Evolutionary conservation across 2,797 vertebrate species (phyloP).

Genomic region (Pipistrellus kuhlii): DNA sequence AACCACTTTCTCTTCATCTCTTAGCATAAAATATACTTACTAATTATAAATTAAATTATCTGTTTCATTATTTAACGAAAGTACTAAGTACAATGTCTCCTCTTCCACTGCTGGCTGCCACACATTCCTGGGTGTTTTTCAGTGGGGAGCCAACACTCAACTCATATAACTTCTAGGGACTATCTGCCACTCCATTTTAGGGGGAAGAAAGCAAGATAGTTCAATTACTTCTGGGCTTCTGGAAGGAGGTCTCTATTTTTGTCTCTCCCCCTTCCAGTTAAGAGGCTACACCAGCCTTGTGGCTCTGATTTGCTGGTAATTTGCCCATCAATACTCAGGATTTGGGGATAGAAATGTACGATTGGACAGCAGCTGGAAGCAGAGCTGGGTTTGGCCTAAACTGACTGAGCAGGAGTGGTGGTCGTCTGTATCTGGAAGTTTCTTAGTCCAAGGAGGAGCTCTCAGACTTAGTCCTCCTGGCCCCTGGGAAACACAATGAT

Average conservation of each 20-base stretch:
- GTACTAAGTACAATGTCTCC: not conserved
- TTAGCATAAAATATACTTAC: not conserved
- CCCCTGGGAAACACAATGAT: not conserved
- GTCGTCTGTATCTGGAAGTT: not conserved
- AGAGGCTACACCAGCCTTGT: not conserved
- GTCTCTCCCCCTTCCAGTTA: not conserved
- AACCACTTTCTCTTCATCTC: conserved; percentile 28
- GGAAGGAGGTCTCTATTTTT: not conserved
- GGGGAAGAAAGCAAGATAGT: not conserved
- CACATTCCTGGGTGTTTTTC: not conserved
- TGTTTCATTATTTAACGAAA: not conserved
- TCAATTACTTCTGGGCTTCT: not conserved
- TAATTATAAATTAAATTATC: conserved; percentile 3
- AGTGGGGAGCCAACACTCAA: not conserved
- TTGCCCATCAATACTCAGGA: not conserved
- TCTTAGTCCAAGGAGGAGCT: not conserved
- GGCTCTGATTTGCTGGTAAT: not conserved
- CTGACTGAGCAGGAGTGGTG: rapidly evolving
- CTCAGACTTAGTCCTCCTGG: not conserved
- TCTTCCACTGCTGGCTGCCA: not conserved
- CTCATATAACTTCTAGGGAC: not conserved
- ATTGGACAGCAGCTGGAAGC: not conserved
- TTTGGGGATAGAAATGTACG: not conserved
- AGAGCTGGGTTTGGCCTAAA: not conserved
- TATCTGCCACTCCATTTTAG: not conserved